phyloP scores from a whole-genome alignment of 2,797 vertebrate species.

The Epinephelus malabaricus region DNA sequence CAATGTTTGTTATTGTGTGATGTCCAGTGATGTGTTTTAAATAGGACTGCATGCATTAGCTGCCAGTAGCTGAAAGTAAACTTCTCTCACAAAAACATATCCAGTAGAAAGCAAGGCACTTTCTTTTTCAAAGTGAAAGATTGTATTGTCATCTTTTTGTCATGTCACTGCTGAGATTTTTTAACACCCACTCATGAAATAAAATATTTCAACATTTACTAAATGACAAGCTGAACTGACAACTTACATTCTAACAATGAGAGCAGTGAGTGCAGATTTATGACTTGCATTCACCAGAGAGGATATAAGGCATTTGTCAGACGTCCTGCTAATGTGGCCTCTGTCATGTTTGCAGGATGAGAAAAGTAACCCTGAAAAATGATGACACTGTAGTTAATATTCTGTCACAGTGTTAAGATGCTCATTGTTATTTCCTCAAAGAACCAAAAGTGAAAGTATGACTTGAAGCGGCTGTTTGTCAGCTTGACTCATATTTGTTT shows the following conservation, averaged over 20 bases:
- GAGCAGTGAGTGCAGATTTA: background rate
- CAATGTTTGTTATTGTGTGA: background rate
- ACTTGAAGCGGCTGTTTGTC: slow-evolving; percentile 48
- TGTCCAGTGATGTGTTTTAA: background rate
- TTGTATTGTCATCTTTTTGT: slow-evolving; percentile 7
- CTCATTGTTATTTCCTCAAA: slow-evolving; percentile 34
- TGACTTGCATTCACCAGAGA: slow-evolving; percentile 4
- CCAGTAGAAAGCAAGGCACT: background rate
- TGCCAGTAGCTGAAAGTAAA: background rate
- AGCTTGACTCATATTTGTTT: slow-evolving; percentile 66
- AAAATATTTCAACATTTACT: slow-evolving; percentile 9
- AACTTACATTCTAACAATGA: background rate
- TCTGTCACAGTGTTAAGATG: slow-evolving; percentile 20
- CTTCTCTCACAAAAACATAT: background rate
- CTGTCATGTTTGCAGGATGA: slow-evolving; percentile 20
- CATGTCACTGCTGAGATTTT: slow-evolving; percentile 10
- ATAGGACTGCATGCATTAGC: background rate
- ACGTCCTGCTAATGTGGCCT: background rate
- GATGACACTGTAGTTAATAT: slow-evolving; percentile 14
- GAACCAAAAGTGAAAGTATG: slow-evolving; percentile 36
- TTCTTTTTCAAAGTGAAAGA: slow-evolving; percentile 1
- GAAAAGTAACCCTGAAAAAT: slow-evolving; percentile 12
- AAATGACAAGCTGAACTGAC: slow-evolving; percentile 13
- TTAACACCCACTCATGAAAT: slow-evolving; percentile 21
- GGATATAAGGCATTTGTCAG: slow-evolving; percentile 1